These are phyloP conservation scores for Caenorhabditis becei DNA, from an alignment of 2,888 invertebrate species.

Conservation along the genomic window DNA sequence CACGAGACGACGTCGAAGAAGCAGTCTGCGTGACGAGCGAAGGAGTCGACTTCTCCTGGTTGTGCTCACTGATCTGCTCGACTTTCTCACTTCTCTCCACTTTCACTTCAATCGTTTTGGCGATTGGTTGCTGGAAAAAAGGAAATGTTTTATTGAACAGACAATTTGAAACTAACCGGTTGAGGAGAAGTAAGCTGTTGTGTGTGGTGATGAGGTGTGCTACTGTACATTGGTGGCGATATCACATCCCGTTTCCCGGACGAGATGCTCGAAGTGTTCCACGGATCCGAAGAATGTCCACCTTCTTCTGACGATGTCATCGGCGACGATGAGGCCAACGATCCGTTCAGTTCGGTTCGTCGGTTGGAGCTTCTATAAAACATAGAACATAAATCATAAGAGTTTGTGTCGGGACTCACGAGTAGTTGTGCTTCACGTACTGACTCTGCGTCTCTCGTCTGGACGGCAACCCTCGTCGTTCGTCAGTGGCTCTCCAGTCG, in stretches of 20 bases:
- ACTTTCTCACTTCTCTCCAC: slow-evolving; percentile 65
- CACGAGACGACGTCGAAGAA: slow-evolving; percentile 40
- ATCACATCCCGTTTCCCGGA: slow-evolving; percentile 53
- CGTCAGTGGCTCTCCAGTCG: slow-evolving; percentile 50
- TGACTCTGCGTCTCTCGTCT: slow-evolving; percentile 55
- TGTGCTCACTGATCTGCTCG: slow-evolving; percentile 32
- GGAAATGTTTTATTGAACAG: neutral
- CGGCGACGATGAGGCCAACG: slow-evolving; percentile 65
- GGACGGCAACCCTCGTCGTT: slow-evolving; percentile 31
- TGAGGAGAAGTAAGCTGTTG: slow-evolving; percentile 35
- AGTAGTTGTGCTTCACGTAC: slow-evolving; percentile 57
- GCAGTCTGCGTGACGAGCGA: slow-evolving; percentile 16
- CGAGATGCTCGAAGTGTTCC: slow-evolving; percentile 61
- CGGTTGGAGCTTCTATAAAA: slow-evolving; percentile 40
- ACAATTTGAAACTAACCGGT: slow-evolving; percentile 11
- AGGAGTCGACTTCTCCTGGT: slow-evolving; percentile 1
- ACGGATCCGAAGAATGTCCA: slow-evolving; percentile 62
- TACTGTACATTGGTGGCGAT: slow-evolving; percentile 61
- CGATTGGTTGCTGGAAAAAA: slow-evolving; percentile 43
- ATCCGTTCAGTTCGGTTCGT: slow-evolving; percentile 49
- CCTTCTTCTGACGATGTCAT: slow-evolving; percentile 69
- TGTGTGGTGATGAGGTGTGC: slow-evolving; percentile 56
- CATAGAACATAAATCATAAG: neutral
- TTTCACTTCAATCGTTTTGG: slow-evolving; percentile 67
- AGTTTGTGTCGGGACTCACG: slow-evolving; percentile 38